phyloP scores from a whole-genome alignment of 1,140 invertebrate genomes.

The Procambarus clarkii region DNA sequence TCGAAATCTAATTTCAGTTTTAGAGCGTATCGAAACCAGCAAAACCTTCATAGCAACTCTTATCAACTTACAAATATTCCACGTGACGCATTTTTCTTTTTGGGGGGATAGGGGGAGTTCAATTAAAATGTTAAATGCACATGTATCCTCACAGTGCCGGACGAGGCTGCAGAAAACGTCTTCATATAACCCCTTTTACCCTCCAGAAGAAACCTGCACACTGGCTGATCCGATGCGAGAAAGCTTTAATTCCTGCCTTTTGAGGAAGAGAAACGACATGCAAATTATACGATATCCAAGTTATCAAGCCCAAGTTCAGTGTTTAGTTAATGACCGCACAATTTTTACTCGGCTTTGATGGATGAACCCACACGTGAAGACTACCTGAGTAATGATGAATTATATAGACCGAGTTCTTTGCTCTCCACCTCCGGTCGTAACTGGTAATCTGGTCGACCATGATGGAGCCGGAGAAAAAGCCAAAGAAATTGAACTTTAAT shows the following conservation, averaged over 20 bases:
- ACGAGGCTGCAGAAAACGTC: constrained; percentile 1
- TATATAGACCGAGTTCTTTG: not conserved
- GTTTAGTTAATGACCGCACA: constrained; percentile 32
- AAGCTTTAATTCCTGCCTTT: constrained; percentile 52
- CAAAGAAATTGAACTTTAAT: too few relatives aligned
- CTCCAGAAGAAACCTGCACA: not conserved
- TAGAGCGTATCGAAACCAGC: too few relatives aligned
- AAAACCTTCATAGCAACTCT: too few relatives aligned
- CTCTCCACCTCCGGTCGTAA: not conserved
- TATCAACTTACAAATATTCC: too few relatives aligned
- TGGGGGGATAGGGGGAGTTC: too few relatives aligned
- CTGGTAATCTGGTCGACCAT: too few relatives aligned
- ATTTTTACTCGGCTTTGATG: not conserved
- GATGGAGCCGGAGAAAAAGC: too few relatives aligned
- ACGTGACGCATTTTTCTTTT: too few relatives aligned
- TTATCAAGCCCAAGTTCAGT: constrained; percentile 30
- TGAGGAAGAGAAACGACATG: constrained; percentile 41
- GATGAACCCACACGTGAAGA: not conserved
- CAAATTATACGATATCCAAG: constrained; percentile 51
- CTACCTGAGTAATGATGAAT: not conserved
- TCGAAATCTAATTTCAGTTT: too few relatives aligned
- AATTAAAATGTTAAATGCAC: too few relatives aligned
- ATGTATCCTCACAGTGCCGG: not conserved
- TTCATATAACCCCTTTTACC: constrained; percentile 11
- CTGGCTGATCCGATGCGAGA: not conserved